Evolutionary conservation across 2,113 vertebrate species (phyloP).

Genomic region (Dipodomys ordii): DNA sequence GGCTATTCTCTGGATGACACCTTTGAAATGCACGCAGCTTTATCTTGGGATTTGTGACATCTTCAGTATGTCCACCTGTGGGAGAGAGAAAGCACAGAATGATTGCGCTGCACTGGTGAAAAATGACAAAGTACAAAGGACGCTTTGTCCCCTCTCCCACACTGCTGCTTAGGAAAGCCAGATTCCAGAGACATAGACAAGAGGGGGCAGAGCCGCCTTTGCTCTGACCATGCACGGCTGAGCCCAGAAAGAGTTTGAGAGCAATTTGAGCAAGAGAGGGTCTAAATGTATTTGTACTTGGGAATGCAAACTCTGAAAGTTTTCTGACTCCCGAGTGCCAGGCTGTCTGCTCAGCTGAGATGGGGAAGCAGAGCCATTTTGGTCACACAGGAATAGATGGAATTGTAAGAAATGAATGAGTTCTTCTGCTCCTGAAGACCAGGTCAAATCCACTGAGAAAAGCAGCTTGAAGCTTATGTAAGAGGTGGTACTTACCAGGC

Average conservation of each 20-base stretch:
- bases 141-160: conserved; percentile 34
- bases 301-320: not conserved
- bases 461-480: not conserved
- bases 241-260: not conserved
- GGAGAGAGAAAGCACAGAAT: not conserved
- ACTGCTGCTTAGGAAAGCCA: conserved; percentile 60
- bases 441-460: not conserved
- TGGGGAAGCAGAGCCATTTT: not conserved
- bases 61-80: conserved; percentile 27
- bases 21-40: not conserved
- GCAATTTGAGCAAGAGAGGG: not conserved
- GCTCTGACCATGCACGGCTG: conserved; percentile 1
- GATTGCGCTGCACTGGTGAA: not conserved
- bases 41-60: not conserved
- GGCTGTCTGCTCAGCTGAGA: not conserved
- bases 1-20: not conserved
- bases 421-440: fast-evolving
- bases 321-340: not conserved
- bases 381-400: not conserved
- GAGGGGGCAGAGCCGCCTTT: not conserved
- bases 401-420: not conserved
- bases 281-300: not conserved
- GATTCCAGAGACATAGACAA: conserved; percentile 61
- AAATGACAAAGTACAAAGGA: conserved; percentile 32
- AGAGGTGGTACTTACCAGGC: not conserved